Base-by-base conservation (phyloP, 2,888 invertebrate genomes). In the Spodoptera exigua region DNA sequence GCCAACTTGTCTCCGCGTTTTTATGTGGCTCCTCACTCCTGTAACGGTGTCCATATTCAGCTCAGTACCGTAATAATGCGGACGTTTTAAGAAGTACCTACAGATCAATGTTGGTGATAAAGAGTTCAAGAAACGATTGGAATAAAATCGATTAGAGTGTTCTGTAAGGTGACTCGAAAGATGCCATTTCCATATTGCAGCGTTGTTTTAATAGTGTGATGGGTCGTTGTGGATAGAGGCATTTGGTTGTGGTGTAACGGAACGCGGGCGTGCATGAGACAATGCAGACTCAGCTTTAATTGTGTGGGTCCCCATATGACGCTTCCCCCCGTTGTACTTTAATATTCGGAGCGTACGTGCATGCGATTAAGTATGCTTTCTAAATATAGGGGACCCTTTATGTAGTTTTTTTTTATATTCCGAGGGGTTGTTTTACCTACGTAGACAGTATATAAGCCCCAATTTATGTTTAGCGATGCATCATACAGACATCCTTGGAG, bases 341-440 rank as follows among this genome's bases (percentile, higher is more conserved):
- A 92, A 92, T 92, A 93, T 93, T 92, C 89, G 78, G 78, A 87
- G 87, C 87, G 89, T 85, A 86, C 90, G 87, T 87, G 91, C 86
- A 88, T 84, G 89, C 91, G 90, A 92, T 92, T 91, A 92, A 93
- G 90, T 89, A 86, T 89, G 89, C 91, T 89, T 89, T 89, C 88
- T 89, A 91, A 93, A 92, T 90, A 91, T 89, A 90, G 91, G 91
- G 91, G 78, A 85, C 78, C 85, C 78, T 85, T 81, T 88, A 92
- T 82, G 89, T 92, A 89, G 84, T 11, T 21, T 78, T 75, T 90
- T 82, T 90, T 91, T 90, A 88, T 89, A 78, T 89, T 86, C 59
- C 66, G 83, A 88, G 83, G 93, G 93, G 90, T 89, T 83, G 83
- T 78, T 74, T 61, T 92, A 91, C 87, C 91, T 92, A 92, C 87